Evolutionary conservation across 2,797 vertebrate genomes (phyloP).

Genomic region (Catostomus latipinnis): DNA sequence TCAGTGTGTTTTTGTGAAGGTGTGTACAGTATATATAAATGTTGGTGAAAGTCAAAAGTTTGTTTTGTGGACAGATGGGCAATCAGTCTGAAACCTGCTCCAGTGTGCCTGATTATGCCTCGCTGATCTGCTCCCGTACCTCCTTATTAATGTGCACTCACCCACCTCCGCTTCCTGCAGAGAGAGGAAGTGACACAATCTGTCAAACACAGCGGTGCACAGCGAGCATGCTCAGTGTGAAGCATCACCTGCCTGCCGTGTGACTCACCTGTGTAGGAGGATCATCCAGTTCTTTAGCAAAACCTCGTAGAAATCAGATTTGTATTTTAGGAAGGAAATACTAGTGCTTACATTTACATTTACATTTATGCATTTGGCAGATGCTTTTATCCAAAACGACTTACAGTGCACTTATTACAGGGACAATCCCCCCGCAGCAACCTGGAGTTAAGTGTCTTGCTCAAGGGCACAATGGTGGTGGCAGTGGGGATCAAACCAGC

Average conservation of each 20-base stretch:
- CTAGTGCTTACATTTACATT: too few species aligned
- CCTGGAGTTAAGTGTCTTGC: too few species aligned
- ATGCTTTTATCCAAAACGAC: too few species aligned
- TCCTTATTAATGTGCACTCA: slow-evolving; percentile 36
- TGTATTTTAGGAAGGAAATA: too few species aligned
- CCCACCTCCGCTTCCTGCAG: slow-evolving; percentile 31
- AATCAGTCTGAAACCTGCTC: slow-evolving; percentile 24
- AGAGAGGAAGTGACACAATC: slow-evolving; percentile 40
- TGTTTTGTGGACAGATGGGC: slow-evolving; percentile 27
- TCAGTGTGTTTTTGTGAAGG: too few species aligned
- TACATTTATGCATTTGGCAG: too few species aligned
- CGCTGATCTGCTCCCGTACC: slow-evolving; percentile 4
- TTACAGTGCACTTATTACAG: too few species aligned
- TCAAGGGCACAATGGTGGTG: too few species aligned
- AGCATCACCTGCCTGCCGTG: background rate
- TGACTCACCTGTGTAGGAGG: background rate
- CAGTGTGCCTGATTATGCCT: slow-evolving; percentile 31
- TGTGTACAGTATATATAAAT: too few species aligned
- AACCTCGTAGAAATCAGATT: too few species aligned
- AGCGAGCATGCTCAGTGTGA: slow-evolving; percentile 19
- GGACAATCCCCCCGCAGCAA: too few species aligned
- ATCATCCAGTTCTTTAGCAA: background rate
- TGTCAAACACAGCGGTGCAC: slow-evolving; percentile 13
- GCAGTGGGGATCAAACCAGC: too few species aligned
- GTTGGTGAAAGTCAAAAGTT: slow-evolving; percentile 31